phyloP scores from a whole-genome alignment of 2,797 vertebrate genomes.

The Danio choprae region DNA sequence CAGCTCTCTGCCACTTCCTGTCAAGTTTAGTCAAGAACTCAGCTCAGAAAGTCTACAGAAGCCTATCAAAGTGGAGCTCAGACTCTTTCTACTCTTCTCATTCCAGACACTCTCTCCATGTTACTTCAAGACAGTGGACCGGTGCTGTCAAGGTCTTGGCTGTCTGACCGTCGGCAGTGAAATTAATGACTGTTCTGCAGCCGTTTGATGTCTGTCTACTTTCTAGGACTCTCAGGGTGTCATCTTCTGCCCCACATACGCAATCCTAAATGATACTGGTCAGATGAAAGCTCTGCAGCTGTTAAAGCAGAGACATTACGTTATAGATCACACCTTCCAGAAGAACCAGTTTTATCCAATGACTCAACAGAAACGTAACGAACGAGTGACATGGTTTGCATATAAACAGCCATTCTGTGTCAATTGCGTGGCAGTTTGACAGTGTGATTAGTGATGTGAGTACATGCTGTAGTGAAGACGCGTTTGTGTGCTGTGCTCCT shows the following conservation, averaged over 20 bases:
- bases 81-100: slow-evolving; percentile 17
- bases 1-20: slow-evolving; percentile 67
- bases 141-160: slow-evolving; percentile 14
- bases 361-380: slow-evolving; percentile 39
- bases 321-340: neutral
- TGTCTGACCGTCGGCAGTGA: slow-evolving; percentile 6
- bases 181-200: slow-evolving; percentile 16
- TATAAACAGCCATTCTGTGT: slow-evolving; percentile 44
- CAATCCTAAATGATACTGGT: slow-evolving; percentile 14
- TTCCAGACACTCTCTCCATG: neutral
- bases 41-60: slow-evolving; percentile 65
- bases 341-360: slow-evolving; percentile 8
- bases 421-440: slow-evolving; percentile 33
- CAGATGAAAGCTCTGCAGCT: slow-evolving; percentile 12
- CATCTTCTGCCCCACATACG: slow-evolving; percentile 2
- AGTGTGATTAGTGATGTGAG: slow-evolving; percentile 36
- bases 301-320: neutral
- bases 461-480: slow-evolving; percentile 1
- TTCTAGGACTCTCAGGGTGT: slow-evolving; percentile 1
- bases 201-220: slow-evolving; percentile 24
- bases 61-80: slow-evolving; percentile 59
- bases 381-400: slow-evolving; percentile 29
- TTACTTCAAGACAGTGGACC: neutral
- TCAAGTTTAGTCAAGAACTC: slow-evolving; percentile 71
- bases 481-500: slow-evolving; percentile 32